Conservation (phyloP, 2,888 invertebrate genomes). For the Octodonta nipae region DNA sequence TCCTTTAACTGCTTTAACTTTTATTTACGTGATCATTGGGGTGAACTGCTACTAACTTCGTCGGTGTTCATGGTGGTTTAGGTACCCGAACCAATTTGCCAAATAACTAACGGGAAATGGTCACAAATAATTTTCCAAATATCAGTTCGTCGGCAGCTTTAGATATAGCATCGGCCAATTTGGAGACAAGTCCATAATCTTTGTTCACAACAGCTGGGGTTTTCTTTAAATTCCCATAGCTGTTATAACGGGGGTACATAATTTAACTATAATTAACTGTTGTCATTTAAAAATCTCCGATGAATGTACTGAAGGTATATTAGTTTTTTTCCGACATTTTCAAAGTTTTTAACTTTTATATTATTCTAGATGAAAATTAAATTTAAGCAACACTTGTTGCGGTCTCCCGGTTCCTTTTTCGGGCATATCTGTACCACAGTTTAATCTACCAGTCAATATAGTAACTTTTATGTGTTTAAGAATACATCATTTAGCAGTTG, state of each 20-base stretch:
- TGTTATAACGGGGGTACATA: constrained; percentile 77
- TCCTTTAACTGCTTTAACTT: constrained; percentile 60
- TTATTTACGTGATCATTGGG: constrained; percentile 99
- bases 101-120: constrained; percentile 94
- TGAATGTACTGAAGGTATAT: no score
- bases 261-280: no score
- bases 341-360: no score
- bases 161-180: constrained; percentile 78
- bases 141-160: constrained; percentile 90
- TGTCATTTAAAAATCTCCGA: no score
- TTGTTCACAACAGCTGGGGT: constrained; percentile 94
- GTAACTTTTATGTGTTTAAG: no score
- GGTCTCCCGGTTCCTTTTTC: no score
- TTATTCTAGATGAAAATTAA: no score
- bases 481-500: no score
- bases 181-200: constrained; percentile 79
- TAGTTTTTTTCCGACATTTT: no score
- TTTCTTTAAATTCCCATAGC: constrained; percentile 95
- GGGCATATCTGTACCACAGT: no score
- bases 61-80: constrained; percentile 99
- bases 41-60: constrained; percentile 66
- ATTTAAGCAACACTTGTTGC: no score
- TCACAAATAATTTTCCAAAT: constrained; percentile 79
- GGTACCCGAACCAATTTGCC: constrained; percentile 99
- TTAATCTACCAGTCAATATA: no score